phyloP scores from a whole-genome alignment of 2,113 vertebrate genomes.

The Coregonus clupeaformis region DNA sequence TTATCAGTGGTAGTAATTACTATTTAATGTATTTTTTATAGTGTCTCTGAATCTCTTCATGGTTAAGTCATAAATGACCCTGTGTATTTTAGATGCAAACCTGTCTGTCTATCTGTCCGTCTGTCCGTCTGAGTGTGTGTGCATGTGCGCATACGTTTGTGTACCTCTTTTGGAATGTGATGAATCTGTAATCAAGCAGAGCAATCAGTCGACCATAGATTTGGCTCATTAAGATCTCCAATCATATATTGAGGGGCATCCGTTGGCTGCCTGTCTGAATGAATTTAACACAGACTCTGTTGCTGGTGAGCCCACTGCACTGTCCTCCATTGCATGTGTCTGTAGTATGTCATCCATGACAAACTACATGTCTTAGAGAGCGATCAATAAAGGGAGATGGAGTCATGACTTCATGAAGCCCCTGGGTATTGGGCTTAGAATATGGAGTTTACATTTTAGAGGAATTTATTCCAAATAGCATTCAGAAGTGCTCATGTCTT shows the following conservation, averaged over 20 bases:
- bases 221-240: no score
- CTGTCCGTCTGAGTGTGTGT: conserved; percentile 6
- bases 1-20: neutral
- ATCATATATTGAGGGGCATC: neutral
- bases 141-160: neutral
- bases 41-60: neutral
- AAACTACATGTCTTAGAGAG: neutral
- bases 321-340: neutral
- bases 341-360: neutral
- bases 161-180: neutral
- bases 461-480: neutral
- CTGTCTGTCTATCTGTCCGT: neutral
- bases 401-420: neutral
- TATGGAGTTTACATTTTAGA: neutral
- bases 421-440: neutral
- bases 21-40: neutral
- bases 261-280: conserved; percentile 1
- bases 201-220: neutral
- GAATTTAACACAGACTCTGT: neutral
- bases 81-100: neutral
- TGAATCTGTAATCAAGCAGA: neutral
- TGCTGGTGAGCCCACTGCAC: neutral
- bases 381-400: neutral
- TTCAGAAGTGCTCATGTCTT: neutral
- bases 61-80: neutral